Evolutionary conservation across 1,140 invertebrate species (phyloP).

Genomic region (Bicyclus anynana): DNA sequence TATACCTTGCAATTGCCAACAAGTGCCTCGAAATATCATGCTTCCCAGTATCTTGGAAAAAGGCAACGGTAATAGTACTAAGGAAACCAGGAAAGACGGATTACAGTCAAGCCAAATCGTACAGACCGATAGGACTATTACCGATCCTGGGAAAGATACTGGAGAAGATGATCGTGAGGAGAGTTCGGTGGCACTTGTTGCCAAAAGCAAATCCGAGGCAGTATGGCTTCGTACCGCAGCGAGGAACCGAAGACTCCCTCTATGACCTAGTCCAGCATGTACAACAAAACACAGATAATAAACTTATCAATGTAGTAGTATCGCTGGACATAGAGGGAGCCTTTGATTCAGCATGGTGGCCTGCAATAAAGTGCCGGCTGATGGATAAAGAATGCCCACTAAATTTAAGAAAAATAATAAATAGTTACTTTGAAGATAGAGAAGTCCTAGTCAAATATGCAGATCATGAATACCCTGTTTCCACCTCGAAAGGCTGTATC

Average conservation of each 20-base stretch:
- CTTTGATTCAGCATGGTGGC: slow-evolving; percentile 7
- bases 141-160: slow-evolving; percentile 3
- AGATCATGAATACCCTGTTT: background rate
- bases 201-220: background rate
- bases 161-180: background rate
- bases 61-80: slow-evolving; percentile 3
- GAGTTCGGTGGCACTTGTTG: slow-evolving; percentile 1
- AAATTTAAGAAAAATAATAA: background rate
- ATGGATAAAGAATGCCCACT: background rate
- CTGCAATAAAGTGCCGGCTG: background rate
- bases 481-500: slow-evolving; percentile 10
- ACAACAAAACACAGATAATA: background rate
- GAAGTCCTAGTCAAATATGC: background rate
- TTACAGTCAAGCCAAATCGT: background rate
- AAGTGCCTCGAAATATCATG: background rate
- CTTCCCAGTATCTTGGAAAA: background rate
- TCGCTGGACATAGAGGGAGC: slow-evolving; percentile 28
- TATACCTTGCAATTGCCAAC: background rate
- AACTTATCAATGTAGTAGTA: slow-evolving; percentile 4
- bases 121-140: background rate
- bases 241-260: slow-evolving; percentile 7
- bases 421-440: background rate
- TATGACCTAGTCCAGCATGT: slow-evolving; percentile 14
- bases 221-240: slow-evolving; percentile 11
- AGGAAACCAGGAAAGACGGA: slow-evolving; percentile 1